Evolutionary conservation across 2,797 vertebrate species (phyloP), one percentile per base, ranked within the genome.

Genomic region (Amblyopsis hoosieri): DNA sequence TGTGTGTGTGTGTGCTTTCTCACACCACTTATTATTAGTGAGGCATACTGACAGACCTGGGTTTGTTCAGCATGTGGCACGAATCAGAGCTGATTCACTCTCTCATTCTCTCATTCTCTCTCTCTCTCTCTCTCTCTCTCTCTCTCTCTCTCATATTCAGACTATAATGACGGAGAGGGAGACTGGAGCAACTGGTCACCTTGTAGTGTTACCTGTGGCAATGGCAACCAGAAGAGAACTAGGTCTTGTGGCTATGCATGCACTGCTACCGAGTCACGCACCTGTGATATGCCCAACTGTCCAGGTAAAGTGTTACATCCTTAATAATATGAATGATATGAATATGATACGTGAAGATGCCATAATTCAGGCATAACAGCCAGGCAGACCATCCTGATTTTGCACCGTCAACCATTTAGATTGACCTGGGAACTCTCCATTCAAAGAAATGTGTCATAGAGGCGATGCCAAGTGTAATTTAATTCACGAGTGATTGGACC

Each of bases 181-280:
- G 96, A 96, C 84, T 98, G 97, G 97, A 98, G 96, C 68, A 82
- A 89, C 1, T 98, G 97, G 97, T 96, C 97, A 12, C 76, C 81
- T 0, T 98, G 97, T 80, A 97, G 96, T 0, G 93, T 96, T 78
- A 97, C 95, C 71, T 98, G 96, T 11, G 95, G 95, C 3, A 92
- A 95, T 0, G 97, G 97, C 47, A 98, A 80, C 76, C 97, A 98
- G 92, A 97, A 97, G 87, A 93, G 97, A 65, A 98, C 94, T 0
- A 74, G 96, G 67, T 94, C 96, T 5, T 98, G 97, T 0, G 97
- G 97, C 0, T 98, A 98, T 0, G 96, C 97, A 31, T 98, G 97
- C 66, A 98, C 95, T 0, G 96, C 96, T 53, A 98, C 96, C 0
- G 96, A 98, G 87, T 97, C 96, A 1, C 93, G 96, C 14, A 97